Conservation (phyloP, 2,113 vertebrate species). For the Neodontobutis hainanensis region DNA sequence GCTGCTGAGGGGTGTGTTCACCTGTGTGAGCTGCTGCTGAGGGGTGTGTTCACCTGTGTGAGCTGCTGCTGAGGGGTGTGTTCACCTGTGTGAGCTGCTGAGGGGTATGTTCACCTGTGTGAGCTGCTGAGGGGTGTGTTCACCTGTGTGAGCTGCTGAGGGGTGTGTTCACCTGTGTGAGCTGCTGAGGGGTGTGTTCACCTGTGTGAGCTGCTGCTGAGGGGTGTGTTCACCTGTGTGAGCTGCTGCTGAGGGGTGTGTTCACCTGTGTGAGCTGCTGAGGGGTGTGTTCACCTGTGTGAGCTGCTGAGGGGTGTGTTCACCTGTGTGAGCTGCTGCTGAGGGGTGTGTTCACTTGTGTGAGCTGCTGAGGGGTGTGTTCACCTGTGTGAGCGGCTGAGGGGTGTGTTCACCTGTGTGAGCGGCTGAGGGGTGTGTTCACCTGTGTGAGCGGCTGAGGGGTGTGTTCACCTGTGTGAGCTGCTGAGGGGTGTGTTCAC, state of each 20-base stretch:
- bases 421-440: background rate
- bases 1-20: no score
- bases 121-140: no score
- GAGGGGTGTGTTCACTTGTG: no score
- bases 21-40: no score
- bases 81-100: no score
- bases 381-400: conserved; percentile 90
- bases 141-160: no score
- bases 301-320: conserved; percentile 76
- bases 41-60: conserved; percentile 80
- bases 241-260: conserved; percentile 92
- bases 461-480: no score
- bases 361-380: background rate
- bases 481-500: conserved; percentile 60
- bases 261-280: no score
- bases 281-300: conserved; percentile 80
- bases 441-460: conserved; percentile 92
- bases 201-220: no score
- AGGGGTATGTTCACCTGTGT: conserved; percentile 80
- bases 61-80: conserved; percentile 92
- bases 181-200: no score
- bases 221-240: conserved; percentile 80
- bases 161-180: conserved; percentile 83
- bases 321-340: conserved; percentile 91
- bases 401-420: no score